These are phyloP conservation scores for Harpalus rubripes DNA, from an alignment of 2,888 invertebrate species.

Conservation along the genomic window DNA sequence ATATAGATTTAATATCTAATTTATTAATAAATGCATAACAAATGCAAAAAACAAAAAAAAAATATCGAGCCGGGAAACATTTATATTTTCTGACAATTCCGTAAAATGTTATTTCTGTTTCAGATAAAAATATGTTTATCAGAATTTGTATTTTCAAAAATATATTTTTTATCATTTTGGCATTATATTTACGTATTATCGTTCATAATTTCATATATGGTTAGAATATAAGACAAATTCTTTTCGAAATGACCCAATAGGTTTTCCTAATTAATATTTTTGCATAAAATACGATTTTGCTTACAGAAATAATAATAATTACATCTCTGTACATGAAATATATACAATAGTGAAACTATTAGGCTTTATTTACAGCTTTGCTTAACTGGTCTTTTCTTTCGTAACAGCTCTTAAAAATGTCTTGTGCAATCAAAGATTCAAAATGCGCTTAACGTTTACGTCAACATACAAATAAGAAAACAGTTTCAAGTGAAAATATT, in stretches of 20 bases:
- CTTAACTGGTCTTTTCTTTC: conserved; percentile 21
- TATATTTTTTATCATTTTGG: too few species aligned
- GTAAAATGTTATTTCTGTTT: too few species aligned
- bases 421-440: conserved; percentile 9
- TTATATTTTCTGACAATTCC: too few species aligned
- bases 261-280: conserved; percentile 32
- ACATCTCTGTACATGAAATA: conserved; percentile 60
- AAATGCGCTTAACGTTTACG: neutral
- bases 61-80: too few species aligned
- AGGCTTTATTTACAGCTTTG: conserved; percentile 46
- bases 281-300: conserved; percentile 40
- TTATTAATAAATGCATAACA: too few species aligned
- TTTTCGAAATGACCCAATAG: neutral
- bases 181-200: neutral
- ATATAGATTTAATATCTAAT: too few species aligned
- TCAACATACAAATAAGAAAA: conserved; percentile 30
- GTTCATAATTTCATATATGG: neutral
- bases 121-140: too few species aligned
- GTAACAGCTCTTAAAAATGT: conserved; percentile 34
- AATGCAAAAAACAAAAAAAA: too few species aligned
- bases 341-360: conserved; percentile 50
- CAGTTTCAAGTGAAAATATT: conserved; percentile 27
- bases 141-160: too few species aligned
- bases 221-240: neutral
- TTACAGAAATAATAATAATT: conserved; percentile 52